A percentile compares a stretch with the other conserved stretches of the same genome.
Conservation (phyloP, 2,113 vertebrate species). For the Micronycteris hirsuta region DNA sequence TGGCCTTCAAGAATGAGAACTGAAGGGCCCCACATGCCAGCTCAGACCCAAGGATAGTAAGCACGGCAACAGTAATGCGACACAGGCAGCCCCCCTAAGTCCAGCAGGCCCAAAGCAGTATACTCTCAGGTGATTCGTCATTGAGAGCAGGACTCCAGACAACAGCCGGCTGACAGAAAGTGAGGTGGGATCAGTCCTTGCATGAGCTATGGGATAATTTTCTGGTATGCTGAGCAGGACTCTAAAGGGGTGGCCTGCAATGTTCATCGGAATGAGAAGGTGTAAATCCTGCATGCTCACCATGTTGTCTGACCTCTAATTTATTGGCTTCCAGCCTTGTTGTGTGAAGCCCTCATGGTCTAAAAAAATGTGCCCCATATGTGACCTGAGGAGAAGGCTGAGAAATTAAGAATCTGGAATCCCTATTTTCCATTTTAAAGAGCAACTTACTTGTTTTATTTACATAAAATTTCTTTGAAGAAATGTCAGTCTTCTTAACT, state of each 20-base stretch:
- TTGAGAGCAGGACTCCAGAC: background rate
- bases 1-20: background rate
- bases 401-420: background rate
- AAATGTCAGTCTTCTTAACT: background rate
- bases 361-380: background rate
- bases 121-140: background rate
- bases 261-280: background rate
- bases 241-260: background rate
- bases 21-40: background rate
- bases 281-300: background rate
- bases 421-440: background rate
- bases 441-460: background rate
- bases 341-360: background rate
- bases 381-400: background rate
- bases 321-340: background rate
- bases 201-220: background rate
- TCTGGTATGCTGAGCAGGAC: background rate
- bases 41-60: background rate
- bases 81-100: background rate
- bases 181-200: background rate
- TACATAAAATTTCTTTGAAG: background rate
- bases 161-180: background rate
- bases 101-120: background rate
- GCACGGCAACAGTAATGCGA: background rate
- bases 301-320: background rate